A percentile compares a stretch with the other conserved stretches of the same genome.
These are phyloP conservation scores for Acronicta psi DNA, from an alignment of 2,888 invertebrate species.

Conservation along the genomic window DNA sequence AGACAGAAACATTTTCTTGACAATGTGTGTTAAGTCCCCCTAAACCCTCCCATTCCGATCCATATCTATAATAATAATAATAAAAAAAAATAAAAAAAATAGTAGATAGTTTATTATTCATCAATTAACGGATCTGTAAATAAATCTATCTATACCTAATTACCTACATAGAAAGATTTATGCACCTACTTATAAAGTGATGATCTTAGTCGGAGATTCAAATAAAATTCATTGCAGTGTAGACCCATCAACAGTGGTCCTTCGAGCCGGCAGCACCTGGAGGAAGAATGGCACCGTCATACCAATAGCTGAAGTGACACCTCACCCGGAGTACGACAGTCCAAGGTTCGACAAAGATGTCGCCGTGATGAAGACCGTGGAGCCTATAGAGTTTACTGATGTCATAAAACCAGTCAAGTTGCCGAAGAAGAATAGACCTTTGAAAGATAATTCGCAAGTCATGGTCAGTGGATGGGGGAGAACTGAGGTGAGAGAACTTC, in stretches of 20 bases:
- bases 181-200: too few relatives aligned
- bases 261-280: conserved; percentile 83
- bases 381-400: conserved; percentile 73
- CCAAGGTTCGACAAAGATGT: conserved; percentile 82
- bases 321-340: conserved; percentile 77
- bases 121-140: too few relatives aligned
- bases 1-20: too few relatives aligned
- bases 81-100: too few relatives aligned
- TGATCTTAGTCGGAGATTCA: too few relatives aligned
- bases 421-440: conserved; percentile 59
- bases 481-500: conserved; percentile 65
- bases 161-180: too few relatives aligned
- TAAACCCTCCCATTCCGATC: too few relatives aligned
- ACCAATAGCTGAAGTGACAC: conserved; percentile 76
- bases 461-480: conserved; percentile 83
- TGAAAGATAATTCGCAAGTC: conserved; percentile 65
- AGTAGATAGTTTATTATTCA: too few relatives aligned
- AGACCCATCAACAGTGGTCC: conserved; percentile 75
- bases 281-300: conserved; percentile 80
- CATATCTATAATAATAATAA: too few relatives aligned
- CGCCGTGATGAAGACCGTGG: conserved; percentile 77
- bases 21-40: too few relatives aligned
- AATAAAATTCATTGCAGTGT: conserved; percentile 64
- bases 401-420: conserved; percentile 72
- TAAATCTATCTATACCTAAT: too few relatives aligned